Percentiles rank a stretch among this genome's conserved stretches.
phyloP scores from a whole-genome alignment of 92 coral and sea anemone species.

The Pocillopora meandrina region DNA sequence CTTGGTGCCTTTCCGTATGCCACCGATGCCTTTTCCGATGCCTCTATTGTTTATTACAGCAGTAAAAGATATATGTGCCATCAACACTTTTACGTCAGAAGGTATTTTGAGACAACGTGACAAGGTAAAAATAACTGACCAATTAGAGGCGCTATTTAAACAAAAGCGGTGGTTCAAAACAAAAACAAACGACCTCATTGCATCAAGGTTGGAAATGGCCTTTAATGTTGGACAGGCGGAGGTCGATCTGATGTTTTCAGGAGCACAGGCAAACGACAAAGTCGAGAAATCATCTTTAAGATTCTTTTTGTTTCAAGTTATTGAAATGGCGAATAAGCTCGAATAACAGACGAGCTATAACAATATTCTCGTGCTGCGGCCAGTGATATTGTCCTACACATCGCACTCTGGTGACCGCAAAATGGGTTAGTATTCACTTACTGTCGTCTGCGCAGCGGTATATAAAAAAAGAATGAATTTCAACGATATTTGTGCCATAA shows the following conservation, averaged over 20 bases:
- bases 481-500: neutral
- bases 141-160: too few species aligned
- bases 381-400: neutral
- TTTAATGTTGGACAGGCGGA: neutral
- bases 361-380: neutral
- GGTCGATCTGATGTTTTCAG: neutral
- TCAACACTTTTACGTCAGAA: too few species aligned
- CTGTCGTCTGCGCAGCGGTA: constrained; percentile 7
- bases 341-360: neutral
- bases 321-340: neutral
- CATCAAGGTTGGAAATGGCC: too few species aligned
- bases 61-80: too few species aligned
- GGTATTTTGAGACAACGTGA: too few species aligned
- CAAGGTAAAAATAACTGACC: too few species aligned
- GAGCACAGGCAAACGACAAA: neutral
- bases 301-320: neutral
- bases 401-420: neutral
- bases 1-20: too few species aligned
- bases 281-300: neutral
- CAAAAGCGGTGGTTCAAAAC: too few species aligned
- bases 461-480: neutral
- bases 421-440: neutral
- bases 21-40: too few species aligned
- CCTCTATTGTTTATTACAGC: too few species aligned
- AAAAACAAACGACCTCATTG: too few species aligned